Evolutionary conservation across 2,797 vertebrate genomes (phyloP).

Genomic region (Syngnathus acus): DNA sequence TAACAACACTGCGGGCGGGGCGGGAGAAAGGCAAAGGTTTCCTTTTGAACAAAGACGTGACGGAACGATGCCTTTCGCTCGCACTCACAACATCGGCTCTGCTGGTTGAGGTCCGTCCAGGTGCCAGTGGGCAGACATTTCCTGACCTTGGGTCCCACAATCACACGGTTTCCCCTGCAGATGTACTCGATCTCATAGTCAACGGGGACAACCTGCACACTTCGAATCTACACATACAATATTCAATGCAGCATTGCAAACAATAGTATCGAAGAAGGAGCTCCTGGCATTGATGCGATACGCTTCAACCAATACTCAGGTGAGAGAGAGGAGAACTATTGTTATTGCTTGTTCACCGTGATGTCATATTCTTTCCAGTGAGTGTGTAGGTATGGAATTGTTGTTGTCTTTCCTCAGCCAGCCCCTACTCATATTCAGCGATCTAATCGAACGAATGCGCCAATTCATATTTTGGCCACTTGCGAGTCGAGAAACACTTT

Average conservation of each 20-base stretch:
- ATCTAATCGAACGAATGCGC: neutral
- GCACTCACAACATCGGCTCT: constrained; percentile 84
- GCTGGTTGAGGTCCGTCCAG: constrained; percentile 82
- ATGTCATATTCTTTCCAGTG: no score
- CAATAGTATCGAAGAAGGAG: neutral
- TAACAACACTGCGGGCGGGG: constrained; percentile 71
- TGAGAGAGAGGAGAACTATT: no score
- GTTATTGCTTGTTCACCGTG: no score
- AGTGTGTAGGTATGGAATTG: no score
- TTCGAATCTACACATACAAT: constrained; percentile 71
- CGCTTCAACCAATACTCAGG: no score
- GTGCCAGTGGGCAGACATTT: constrained; percentile 84
- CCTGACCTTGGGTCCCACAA: constrained; percentile 87
- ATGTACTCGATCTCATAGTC: constrained; percentile 96
- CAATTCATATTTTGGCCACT: neutral
- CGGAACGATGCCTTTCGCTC: no score
- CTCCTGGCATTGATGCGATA: neutral
- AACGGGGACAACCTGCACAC: constrained; percentile 81
- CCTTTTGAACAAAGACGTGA: no score
- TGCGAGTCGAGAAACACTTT: no score
- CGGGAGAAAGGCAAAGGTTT: no score
- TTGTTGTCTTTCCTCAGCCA: neutral
- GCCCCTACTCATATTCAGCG: no score
- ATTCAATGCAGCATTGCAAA: neutral
- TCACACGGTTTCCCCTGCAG: constrained; percentile 82